These are phyloP conservation scores for Melanchra persicariae DNA, from an alignment of 2,888 invertebrate genomes.

Conservation along the genomic window DNA sequence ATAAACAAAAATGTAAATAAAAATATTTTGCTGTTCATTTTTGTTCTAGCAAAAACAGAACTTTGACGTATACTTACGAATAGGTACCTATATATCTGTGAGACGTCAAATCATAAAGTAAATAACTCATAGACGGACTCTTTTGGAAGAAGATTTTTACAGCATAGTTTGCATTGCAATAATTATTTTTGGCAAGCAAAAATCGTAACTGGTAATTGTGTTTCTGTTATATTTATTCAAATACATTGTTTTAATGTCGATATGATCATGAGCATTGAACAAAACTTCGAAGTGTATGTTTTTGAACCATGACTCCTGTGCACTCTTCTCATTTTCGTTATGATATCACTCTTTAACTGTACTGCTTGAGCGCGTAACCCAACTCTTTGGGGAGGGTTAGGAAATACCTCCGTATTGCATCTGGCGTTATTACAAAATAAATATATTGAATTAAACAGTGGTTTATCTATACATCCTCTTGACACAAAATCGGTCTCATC, in stretches of 20 bases:
- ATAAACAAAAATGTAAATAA: slow-evolving; percentile 52
- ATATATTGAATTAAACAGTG: slow-evolving; percentile 76
- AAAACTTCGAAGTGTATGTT: background rate
- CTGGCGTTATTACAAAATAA: slow-evolving; percentile 73
- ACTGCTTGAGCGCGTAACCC: slow-evolving; percentile 16
- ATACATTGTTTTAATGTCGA: slow-evolving; percentile 1
- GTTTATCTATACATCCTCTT: slow-evolving; percentile 79
- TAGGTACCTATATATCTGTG: background rate
- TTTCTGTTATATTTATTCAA: slow-evolving; percentile 8
- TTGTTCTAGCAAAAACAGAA: slow-evolving; percentile 38
- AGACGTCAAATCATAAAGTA: slow-evolving; percentile 23
- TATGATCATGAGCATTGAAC: background rate
- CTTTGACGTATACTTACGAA: slow-evolving; percentile 15
- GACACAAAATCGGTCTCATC: slow-evolving; percentile 72
- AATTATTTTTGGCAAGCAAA: background rate
- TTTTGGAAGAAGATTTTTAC: slow-evolving; percentile 1
- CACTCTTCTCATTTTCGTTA: background rate
- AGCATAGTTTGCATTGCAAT: slow-evolving; percentile 3
- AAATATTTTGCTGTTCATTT: slow-evolving; percentile 59
- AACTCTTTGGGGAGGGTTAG: slow-evolving; percentile 44
- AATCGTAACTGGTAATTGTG: background rate
- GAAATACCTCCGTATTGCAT: slow-evolving; percentile 72
- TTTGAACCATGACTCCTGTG: background rate
- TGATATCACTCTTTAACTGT: background rate
- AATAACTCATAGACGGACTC: slow-evolving; percentile 13